phyloP scores from a whole-genome alignment of 2,113 vertebrate species.

The Psittacara wagleri region DNA sequence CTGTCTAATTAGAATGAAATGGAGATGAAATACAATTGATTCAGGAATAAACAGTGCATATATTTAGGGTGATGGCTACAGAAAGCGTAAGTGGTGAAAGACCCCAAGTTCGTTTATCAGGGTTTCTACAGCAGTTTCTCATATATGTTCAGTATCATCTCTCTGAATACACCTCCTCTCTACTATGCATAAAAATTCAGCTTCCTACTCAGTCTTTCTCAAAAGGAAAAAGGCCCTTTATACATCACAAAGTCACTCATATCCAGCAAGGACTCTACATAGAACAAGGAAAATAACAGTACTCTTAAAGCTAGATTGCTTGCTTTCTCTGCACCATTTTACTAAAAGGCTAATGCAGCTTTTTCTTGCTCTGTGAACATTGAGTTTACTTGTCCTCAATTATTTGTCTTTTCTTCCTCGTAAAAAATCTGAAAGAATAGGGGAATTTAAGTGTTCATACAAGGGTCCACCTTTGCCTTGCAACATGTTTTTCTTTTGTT shows the following conservation, averaged over 20 bases:
- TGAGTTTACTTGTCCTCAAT: background rate
- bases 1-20: slow-evolving; percentile 70
- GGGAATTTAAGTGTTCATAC: background rate
- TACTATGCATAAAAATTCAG: background rate
- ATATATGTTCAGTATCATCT: background rate
- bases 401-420: background rate
- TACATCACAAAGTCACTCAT: background rate
- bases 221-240: background rate
- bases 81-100: slow-evolving; percentile 26
- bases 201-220: background rate
- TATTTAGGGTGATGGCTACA: slow-evolving; percentile 49
- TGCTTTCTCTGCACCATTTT: background rate
- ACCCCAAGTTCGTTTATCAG: background rate
- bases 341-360: background rate
- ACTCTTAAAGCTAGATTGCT: background rate
- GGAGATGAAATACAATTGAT: slow-evolving; percentile 67
- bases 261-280: background rate
- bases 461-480: background rate
- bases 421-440: background rate
- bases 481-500: background rate
- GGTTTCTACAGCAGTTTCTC: background rate
- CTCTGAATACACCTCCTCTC: background rate
- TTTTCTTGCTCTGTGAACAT: background rate
- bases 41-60: slow-evolving; percentile 63
- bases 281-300: background rate